Percentiles rank a stretch among this genome's conserved stretches.
Conservation (phyloP, 2,797 vertebrate genomes). For the Glyptemys insculpta region DNA sequence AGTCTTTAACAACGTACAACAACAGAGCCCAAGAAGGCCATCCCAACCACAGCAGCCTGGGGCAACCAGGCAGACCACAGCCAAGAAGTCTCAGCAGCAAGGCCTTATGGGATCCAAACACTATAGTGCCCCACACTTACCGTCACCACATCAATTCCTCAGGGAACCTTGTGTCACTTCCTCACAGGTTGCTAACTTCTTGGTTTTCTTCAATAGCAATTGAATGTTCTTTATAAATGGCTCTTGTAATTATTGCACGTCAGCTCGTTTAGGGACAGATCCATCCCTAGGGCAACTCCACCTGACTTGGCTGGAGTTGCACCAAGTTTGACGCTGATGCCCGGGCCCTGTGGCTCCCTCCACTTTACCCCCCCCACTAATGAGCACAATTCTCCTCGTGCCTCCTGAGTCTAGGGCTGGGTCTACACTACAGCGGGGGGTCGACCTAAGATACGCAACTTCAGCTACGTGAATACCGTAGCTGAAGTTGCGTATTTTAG, state of each 20-base stretch:
- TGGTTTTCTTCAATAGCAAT: neutral
- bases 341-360: too few relatives aligned
- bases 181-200: slow-evolving; percentile 79
- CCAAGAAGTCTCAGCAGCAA: slow-evolving; percentile 72
- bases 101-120: slow-evolving; percentile 25
- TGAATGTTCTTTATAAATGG: neutral
- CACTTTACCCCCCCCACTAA: rapidly evolving
- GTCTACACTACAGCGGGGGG: too few relatives aligned
- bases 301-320: too few relatives aligned
- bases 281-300: neutral
- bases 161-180: slow-evolving; percentile 80
- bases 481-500: too few relatives aligned
- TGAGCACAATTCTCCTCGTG: rapidly evolving
- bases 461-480: too few relatives aligned
- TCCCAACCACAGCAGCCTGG: slow-evolving; percentile 64
- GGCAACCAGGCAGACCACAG: slow-evolving; percentile 77
- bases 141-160: slow-evolving; percentile 77
- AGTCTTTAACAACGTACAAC: slow-evolving; percentile 77
- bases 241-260: neutral
- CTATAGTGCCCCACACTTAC: slow-evolving; percentile 71
- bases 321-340: too few relatives aligned
- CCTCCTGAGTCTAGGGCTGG: neutral
- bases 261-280: rapidly evolving
- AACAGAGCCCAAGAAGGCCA: slow-evolving; percentile 76
- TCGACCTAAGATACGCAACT: too few relatives aligned